Evolutionary conservation across 2,888 invertebrate genomes (phyloP).

Genomic region (Hydrotaea cyrtoneurina): DNA sequence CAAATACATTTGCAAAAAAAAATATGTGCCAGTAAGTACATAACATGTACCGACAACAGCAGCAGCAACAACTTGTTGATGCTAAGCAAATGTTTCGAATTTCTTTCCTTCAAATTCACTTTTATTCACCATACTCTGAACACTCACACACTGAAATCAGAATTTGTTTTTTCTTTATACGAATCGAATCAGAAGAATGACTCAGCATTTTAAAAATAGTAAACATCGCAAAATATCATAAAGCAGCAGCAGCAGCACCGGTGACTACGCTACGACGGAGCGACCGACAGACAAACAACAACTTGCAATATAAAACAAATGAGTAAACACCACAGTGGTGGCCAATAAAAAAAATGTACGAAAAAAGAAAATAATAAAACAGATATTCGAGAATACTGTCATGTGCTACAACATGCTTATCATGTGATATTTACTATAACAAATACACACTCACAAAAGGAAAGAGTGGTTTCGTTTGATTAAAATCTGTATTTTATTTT

Average conservation of each 20-base stretch:
- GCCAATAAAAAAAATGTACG: background rate
- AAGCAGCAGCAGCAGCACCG: constrained; percentile 10
- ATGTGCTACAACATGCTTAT: no score
- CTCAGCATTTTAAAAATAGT: constrained; percentile 81
- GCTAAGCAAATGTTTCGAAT: constrained; percentile 8
- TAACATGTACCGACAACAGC: background rate
- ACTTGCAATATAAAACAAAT: constrained; percentile 46
- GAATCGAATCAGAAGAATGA: constrained; percentile 71
- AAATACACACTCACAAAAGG: no score
- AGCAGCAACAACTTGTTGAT: constrained; percentile 58
- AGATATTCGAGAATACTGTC: no score
- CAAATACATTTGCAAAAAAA: background rate
- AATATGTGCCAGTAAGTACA: no score
- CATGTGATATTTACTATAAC: no score
- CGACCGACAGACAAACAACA: constrained; percentile 25
- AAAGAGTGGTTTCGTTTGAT: no score
- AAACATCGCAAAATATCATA: constrained; percentile 74
- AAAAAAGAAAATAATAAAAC: background rate
- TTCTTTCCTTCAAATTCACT: constrained; percentile 63
- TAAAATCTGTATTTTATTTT: no score
- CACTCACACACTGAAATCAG: constrained; percentile 14
- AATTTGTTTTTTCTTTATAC: constrained; percentile 35
- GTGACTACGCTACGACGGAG: no score
- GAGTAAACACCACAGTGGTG: constrained; percentile 47
- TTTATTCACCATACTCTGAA: constrained; percentile 49